Conservation (phyloP, 2,113 vertebrate genomes). For the Heptranchias perlo region DNA sequence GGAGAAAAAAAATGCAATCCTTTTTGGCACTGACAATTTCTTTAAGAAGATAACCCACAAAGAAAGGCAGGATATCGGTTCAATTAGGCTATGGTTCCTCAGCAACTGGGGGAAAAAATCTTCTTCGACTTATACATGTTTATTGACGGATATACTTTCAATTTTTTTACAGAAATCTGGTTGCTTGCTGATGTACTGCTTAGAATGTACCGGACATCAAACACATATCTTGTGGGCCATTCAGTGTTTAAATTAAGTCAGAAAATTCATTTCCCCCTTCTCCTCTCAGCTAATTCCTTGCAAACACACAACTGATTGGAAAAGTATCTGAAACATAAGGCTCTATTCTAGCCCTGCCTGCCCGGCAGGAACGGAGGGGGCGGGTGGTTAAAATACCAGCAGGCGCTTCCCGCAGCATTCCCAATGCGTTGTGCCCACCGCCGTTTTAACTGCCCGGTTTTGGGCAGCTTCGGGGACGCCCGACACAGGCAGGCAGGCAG, state of each 20-base stretch:
- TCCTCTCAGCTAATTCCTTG: not conserved
- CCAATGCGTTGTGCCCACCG: not conserved
- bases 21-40: conserved; percentile 22
- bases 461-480: not conserved
- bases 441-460: not conserved
- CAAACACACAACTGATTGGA: not conserved
- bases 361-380: not conserved
- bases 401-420: too few species aligned
- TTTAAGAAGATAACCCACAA: conserved; percentile 30
- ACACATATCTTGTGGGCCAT: not conserved
- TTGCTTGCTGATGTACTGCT: not conserved
- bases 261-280: not conserved
- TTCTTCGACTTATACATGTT: not conserved
- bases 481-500: not conserved
- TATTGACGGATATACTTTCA: conserved; percentile 22
- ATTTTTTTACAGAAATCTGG: not conserved
- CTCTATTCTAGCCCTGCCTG: not conserved
- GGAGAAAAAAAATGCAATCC: conserved; percentile 33
- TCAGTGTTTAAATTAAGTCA: not conserved
- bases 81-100: not conserved
- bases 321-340: not conserved
- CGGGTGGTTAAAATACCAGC: not conserved
- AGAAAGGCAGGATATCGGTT: conserved; percentile 20
- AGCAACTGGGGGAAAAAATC: not conserved
- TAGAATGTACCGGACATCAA: not conserved